Evolutionary conservation across 2,113 vertebrate genomes (phyloP), one percentile per base, ranked within the genome.

Genomic region (Microcebus ravelobensis): DNA sequence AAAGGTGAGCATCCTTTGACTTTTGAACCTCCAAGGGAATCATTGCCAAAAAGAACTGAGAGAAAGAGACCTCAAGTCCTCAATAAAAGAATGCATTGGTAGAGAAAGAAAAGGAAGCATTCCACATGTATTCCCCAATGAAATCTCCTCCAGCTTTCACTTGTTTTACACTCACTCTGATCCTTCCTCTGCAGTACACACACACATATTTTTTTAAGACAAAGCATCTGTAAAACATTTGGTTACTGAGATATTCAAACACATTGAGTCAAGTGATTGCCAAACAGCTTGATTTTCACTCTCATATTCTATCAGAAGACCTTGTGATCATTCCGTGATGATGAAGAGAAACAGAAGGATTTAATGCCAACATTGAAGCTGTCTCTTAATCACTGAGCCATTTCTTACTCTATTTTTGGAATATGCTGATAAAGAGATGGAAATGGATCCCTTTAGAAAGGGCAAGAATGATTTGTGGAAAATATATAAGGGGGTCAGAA

Each of bases 141-240:
- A 70, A 96, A 55, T 29, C n/a, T 65, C 77, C 74, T 87, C 57
- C 70, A 87, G 29, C 42, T 31, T 52, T 70, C 61, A 21, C 48
- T 93, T 48, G 39, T 27, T 93, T 79, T 89, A 52, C 18, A 39
- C 65, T 61, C 39, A 55, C 17, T 95, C 71, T 93, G 59, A 61
- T 87, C 14, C 68, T 83, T 82, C 23, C 48, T 84, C 31, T 74
- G 36, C 27, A 65, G 73, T 31, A 91, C 6, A 59, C 50, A 59
- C 50, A 34, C 34, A 70, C 42, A 36, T 18, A 55, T 57, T 29
- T 27, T 50, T 94, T 85, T 88, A 63, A 59, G 85, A 88, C 2
- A 18, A 71, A 80, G 74, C 96, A 95, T 96, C 96, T 97, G 96
- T 87, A 96, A 97, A 94, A n/a, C 96, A 96, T 97, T 97, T 97